Conservation (phyloP, 2,113 vertebrate species). For the Microcebus griseorufus region DNA sequence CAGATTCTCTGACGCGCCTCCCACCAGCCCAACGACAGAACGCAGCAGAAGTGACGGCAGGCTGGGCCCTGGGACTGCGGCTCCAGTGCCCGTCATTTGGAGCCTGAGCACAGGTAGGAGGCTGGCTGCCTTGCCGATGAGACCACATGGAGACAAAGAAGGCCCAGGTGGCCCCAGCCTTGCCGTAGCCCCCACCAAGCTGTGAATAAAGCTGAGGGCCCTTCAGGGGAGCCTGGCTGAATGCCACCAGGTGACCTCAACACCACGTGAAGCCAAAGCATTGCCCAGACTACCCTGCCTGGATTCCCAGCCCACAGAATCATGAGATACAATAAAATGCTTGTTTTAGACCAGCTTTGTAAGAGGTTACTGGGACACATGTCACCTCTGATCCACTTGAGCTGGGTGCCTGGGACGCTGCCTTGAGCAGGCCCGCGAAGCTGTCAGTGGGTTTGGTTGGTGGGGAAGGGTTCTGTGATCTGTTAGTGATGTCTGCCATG, state of each 20-base stretch:
- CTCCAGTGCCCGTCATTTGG: neutral
- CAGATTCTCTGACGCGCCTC: neutral
- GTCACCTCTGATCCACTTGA: neutral
- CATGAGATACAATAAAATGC: neutral
- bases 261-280: accelerated
- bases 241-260: neutral
- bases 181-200: accelerated
- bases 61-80: neutral
- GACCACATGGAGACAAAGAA: too few species aligned
- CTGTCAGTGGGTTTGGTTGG: neutral
- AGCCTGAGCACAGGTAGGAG: accelerated
- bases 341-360: neutral
- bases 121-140: neutral
- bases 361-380: neutral
- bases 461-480: neutral
- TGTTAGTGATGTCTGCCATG: slow-evolving; percentile 13
- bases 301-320: slow-evolving; percentile 12
- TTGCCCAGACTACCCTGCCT: neutral
- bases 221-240: neutral
- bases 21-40: neutral
- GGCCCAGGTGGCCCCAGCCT: neutral
- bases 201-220: neutral
- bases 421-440: neutral
- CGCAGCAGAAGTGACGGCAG: neutral
- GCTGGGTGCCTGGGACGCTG: neutral